Percentiles rank a stretch among this genome's conserved stretches.
phyloP scores from a whole-genome alignment of 2,797 vertebrate genomes.

The Phalanger gymnotis region DNA sequence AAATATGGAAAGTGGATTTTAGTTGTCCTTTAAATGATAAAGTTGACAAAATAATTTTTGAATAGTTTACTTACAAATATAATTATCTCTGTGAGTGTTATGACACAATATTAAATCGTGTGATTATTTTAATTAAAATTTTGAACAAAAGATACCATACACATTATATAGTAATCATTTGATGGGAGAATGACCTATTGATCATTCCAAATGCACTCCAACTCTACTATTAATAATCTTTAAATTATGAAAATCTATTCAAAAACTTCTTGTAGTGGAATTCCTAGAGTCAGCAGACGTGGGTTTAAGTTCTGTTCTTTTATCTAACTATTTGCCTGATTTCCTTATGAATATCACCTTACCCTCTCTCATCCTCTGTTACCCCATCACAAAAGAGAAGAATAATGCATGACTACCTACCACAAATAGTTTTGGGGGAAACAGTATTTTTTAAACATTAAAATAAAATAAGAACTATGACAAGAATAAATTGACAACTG shows the following conservation, averaged over 20 bases:
- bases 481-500: neutral
- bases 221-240: neutral
- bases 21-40: neutral
- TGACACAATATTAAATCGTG: neutral
- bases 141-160: neutral
- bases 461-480: neutral
- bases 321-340: too few species aligned
- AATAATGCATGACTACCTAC: too few species aligned
- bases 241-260: neutral
- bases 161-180: neutral
- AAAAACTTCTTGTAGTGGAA: too few species aligned
- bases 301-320: too few species aligned
- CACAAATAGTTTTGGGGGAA: too few species aligned
- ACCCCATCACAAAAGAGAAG: too few species aligned
- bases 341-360: too few species aligned
- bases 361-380: too few species aligned
- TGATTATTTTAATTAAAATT: neutral
- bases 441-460: neutral
- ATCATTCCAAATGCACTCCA: neutral
- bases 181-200: neutral
- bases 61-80: conserved; percentile 7
- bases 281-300: too few species aligned
- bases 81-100: neutral
- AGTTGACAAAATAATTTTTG: neutral
- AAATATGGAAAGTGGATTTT: neutral